Base-by-base conservation (phyloP, 2,797 vertebrate genomes). In the Chaetophractus vellerosus region DNA sequence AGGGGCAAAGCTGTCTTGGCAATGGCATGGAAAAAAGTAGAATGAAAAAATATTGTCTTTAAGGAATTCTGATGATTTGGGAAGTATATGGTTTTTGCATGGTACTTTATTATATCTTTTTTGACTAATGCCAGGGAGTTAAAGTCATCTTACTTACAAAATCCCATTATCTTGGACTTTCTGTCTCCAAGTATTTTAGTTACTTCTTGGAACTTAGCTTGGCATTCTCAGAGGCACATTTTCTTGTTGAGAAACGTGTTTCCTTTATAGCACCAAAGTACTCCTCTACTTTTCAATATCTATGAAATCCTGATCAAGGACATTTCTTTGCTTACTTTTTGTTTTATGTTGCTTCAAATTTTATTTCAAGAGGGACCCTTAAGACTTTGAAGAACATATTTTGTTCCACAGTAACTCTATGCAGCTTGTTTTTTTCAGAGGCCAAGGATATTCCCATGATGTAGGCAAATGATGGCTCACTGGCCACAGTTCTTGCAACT, bases 401-500 rank as follows among this genome's bases (percentile, higher is more conserved):
- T 50, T 63, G 9, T 33, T 12, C 52, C 59, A 48, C 91, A 28
- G 33, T 41, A 66, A 72, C 59, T 76, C 41, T 21, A 8, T 19
- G 48, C 41, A 66, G 59, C 18, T 48, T 93, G 41, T 63, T 92
- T 92, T 50, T 45, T 72, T 57, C 31, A 11, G 36, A 50, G 79
- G 45, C 76, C 16, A 33, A 61, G 90, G 86, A 33, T 80, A 71
- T 87, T 93, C 90, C 89, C n/a, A 1, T 69, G 94, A 59, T 89
- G 86, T 36, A 76, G 50, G 64, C 82, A 90, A 92, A 66, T 83
- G 23, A 6, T 7, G 52, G 78, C 1, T 69, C 90, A 80, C 83
- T 52, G 87, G 84, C 93, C 88, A 11, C 88, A 78, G 90, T 63
- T 87, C 82, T 69, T 21, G 75, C n/a, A 90, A 57, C 48, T 89